Evolutionary conservation across 1,140 invertebrate species (phyloP).

Genomic region (Riptortus pedestris): DNA sequence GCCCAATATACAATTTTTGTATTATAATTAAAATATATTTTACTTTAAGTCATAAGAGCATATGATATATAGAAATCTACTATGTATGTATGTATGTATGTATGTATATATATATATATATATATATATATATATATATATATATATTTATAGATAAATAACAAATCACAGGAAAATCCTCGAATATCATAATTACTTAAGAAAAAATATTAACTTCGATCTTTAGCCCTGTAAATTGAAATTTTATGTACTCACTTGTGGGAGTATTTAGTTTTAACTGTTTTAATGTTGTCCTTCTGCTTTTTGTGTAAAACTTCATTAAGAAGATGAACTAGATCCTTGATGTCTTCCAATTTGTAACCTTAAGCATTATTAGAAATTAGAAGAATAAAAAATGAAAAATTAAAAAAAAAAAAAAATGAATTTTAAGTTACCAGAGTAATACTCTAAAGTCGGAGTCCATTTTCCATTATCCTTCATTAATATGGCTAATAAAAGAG

Average conservation of each 20-base stretch:
- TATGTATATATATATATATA: no score
- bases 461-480: slow-evolving; percentile 70
- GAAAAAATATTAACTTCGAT: no score
- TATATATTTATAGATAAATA: no score
- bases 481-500: slow-evolving; percentile 70
- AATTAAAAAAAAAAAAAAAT: background rate
- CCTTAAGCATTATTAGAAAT: slow-evolving; percentile 38
- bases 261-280: slow-evolving; percentile 87
- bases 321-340: slow-evolving; percentile 54
- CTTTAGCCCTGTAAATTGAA: no score
- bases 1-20: no score
- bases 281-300: slow-evolving; percentile 63
- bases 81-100: no score
- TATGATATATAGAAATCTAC: no score
- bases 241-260: slow-evolving; percentile 67
- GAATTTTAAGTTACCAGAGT: slow-evolving; percentile 49
- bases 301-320: slow-evolving; percentile 68
- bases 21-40: no score
- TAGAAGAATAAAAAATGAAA: background rate
- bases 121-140: no score
- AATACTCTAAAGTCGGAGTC: slow-evolving; percentile 71
- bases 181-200: no score
- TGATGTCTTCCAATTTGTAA: slow-evolving; percentile 65
- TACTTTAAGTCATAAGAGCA: no score
- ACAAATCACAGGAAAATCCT: no score